phyloP scores from a whole-genome alignment of 2,797 vertebrate genomes.

The Xenopus petersii region DNA sequence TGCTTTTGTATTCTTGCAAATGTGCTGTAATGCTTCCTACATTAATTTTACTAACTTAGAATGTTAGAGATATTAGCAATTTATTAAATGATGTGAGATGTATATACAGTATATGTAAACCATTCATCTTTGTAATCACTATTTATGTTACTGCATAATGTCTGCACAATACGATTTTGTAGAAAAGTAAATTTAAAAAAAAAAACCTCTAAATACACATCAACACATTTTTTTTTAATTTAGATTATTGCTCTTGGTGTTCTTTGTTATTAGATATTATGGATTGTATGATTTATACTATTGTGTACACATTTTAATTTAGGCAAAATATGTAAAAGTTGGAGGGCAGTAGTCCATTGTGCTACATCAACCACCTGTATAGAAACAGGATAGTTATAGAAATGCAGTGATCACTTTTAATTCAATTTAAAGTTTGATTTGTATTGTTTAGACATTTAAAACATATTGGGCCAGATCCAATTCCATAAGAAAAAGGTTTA shows the following conservation, averaged over 20 bases:
- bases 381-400: neutral
- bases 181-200: constrained; percentile 14
- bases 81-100: neutral
- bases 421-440: too few relatives aligned
- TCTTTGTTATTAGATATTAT: constrained; percentile 26
- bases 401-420: too few relatives aligned
- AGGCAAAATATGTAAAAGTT: neutral
- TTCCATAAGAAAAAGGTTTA: too few relatives aligned
- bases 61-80: constrained; percentile 3
- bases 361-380: neutral
- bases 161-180: constrained; percentile 25
- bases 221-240: neutral
- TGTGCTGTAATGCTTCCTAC: constrained; percentile 70
- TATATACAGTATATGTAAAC: constrained; percentile 35
- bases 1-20: constrained; percentile 74
- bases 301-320: constrained; percentile 15
- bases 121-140: constrained; percentile 25
- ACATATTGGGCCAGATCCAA: too few relatives aligned
- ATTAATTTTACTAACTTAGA: constrained; percentile 60
- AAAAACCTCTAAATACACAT: neutral
- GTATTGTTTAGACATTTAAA: too few relatives aligned
- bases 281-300: constrained; percentile 15
- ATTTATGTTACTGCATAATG: constrained; percentile 15
- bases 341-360: neutral
- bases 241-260: constrained; percentile 13